Conservation (phyloP, 1,140 invertebrate species). For the Cryptotermes secundus region DNA sequence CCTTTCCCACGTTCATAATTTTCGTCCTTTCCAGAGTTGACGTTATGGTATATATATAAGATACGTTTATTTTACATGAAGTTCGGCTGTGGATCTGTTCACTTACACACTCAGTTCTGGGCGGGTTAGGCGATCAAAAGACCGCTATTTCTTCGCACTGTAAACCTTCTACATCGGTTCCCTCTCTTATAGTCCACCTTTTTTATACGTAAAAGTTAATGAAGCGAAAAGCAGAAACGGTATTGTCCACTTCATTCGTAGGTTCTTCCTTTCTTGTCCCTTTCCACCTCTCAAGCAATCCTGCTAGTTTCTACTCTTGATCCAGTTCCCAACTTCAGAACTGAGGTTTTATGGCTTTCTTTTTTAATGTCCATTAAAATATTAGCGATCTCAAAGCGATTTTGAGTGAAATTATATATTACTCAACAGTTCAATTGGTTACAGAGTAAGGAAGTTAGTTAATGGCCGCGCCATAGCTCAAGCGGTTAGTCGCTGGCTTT, state of each 20-base stretch:
- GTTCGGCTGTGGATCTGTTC: background rate
- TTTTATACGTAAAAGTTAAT: constrained; percentile 11
- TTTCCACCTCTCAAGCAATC: background rate
- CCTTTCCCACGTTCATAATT: no score
- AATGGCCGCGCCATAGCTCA: no score
- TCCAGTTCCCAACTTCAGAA: background rate
- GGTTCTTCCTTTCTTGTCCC: background rate
- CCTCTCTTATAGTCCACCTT: background rate
- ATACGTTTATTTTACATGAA: background rate
- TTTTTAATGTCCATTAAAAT: background rate
- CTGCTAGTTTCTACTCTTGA: background rate
- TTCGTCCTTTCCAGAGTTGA: no score
- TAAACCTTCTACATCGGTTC: background rate
- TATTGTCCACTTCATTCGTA: background rate
- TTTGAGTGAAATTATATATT: no score
- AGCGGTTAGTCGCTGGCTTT: no score
- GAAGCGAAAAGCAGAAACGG: constrained; percentile 3
- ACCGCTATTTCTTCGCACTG: background rate
- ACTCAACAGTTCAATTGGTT: no score
- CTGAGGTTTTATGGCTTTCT: background rate
- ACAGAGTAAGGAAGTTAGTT: no score
- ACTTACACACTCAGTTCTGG: background rate
- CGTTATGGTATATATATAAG: no score
- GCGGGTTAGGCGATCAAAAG: background rate
- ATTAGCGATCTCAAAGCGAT: background rate